Conservation (phyloP, 2,888 invertebrate genomes). For the Nephrotoma flavescens region DNA sequence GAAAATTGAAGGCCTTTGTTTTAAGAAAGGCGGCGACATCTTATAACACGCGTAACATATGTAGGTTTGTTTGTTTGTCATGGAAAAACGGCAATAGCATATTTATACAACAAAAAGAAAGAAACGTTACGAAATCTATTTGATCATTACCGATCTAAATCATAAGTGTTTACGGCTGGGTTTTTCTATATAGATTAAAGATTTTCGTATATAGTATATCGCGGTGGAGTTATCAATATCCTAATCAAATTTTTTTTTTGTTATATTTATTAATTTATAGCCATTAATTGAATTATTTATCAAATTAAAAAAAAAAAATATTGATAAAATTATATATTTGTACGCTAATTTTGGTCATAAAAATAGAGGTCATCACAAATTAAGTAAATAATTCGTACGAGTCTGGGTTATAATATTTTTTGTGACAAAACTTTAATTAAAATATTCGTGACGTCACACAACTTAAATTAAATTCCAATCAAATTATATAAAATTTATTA, state of each 20-base stretch:
- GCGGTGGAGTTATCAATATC: background rate
- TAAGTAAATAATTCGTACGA: background rate
- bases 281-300: background rate
- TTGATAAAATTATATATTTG: background rate
- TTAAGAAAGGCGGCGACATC: background rate
- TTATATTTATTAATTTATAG: background rate
- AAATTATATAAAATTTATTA: background rate
- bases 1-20: background rate
- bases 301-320: background rate
- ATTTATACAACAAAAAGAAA: background rate
- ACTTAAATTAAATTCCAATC: background rate
- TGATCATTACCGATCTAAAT: background rate
- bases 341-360: background rate
- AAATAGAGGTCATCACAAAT: background rate
- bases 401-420: background rate
- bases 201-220: background rate
- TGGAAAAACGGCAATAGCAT: background rate
- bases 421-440: background rate
- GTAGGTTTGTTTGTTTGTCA: background rate
- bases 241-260: background rate
- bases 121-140: background rate
- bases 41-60: background rate
- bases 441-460: background rate
- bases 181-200: background rate
- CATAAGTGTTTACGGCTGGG: background rate